Base-by-base conservation (phyloP, 2,888 invertebrate genomes). In the Apamea sordens region DNA sequence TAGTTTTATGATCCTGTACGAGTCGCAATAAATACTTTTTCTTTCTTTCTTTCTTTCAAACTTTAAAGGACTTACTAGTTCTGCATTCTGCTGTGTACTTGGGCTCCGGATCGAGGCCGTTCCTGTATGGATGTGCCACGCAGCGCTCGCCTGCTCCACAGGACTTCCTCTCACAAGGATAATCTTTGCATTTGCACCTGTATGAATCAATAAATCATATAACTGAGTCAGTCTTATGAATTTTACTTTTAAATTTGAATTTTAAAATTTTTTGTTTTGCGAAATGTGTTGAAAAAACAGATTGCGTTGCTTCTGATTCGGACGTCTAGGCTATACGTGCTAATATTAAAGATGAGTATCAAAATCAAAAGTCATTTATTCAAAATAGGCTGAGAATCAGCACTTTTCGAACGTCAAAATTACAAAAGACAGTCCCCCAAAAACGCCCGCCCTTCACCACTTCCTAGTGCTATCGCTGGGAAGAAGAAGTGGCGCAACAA, bases 81-180 rank as follows among this genome's bases (percentile, higher is more conserved):
- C 98, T 97, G 93, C 98, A 98, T 79, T 97, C 97, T 2, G 98
- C 97, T 0, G 96, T 94, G 92, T 97, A 98, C 64, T 94, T 78
- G 89, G 93, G 72, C 63, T 95, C 90, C 90, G 92, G 75, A 53
- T 95, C 87, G 85, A 94, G 56, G 0, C 93, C 89, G 89, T 97
- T 92, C 83, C 94, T 92, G 93, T 97, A 97, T 0, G 97, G 93
- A 68, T 97, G 97, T 15, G 98, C 97, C 13, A 98, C 97, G 93
- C 99, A 99, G 86, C 97, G 97, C 77, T 98, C 97, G 32, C 97
- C 97, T 18, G 96, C 96, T 0, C 97, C 97, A 89, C 99, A 99
- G 2, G 90, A 84, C 76, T 97, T 93, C 18, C 93, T 93, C 28
- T 96, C 96, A 92, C 99, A 99, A 0, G 99, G 99, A 94, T 98